phyloP scores from a whole-genome alignment of 2,113 vertebrate genomes.

The Gymnobelideus leadbeateri region DNA sequence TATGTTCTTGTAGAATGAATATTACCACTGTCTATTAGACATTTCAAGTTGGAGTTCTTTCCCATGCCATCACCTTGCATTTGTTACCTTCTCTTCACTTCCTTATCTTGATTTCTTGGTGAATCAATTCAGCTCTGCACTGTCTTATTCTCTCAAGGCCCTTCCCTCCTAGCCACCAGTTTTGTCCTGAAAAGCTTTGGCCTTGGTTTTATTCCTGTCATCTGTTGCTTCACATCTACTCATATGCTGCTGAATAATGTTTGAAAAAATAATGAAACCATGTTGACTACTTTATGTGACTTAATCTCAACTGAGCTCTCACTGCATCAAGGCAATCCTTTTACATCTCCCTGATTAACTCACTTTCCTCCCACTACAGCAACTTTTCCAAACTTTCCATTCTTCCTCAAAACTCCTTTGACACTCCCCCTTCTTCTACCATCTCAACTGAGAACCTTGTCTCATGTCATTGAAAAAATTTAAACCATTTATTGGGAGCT shows the following conservation, averaged over 20 bases:
- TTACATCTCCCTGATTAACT: neutral
- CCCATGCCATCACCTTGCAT: neutral
- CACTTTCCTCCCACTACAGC: neutral
- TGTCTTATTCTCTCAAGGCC: neutral
- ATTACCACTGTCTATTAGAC: neutral
- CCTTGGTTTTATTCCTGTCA: neutral
- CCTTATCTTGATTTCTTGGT: neutral
- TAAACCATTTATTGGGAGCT: neutral
- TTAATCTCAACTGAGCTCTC: neutral
- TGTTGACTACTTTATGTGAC: neutral
- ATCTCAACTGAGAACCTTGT: conserved; percentile 7
- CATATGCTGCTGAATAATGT: neutral
- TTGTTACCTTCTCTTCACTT: neutral
- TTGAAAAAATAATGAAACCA: neutral
- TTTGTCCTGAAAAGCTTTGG: neutral
- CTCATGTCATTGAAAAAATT: conserved; percentile 40
- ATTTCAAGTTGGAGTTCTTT: neutral
- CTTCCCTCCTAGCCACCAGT: neutral
- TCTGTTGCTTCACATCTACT: neutral
- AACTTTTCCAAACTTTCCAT: neutral
- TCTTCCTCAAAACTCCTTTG: neutral
- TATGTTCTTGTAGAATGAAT: neutral
- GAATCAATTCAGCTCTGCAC: neutral
- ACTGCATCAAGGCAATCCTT: neutral
- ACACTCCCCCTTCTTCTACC: neutral